Base-by-base conservation (phyloP, 2,888 invertebrate species). In the Invenusta paracnida region DNA sequence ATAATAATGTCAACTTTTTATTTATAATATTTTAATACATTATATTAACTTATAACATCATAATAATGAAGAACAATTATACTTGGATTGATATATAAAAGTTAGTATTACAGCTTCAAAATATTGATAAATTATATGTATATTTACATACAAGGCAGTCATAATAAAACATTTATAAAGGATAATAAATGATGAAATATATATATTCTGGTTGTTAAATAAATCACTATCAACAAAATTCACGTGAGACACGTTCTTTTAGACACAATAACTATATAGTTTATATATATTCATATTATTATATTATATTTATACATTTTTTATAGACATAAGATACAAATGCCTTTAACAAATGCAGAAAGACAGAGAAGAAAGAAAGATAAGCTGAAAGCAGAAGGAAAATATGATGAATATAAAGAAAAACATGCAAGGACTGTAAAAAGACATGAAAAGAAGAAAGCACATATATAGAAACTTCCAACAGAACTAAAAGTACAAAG, bases 1-100 rank as follows among this genome's bases (percentile, higher is more conserved):
- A 73, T 73, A 73, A 13, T 73, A 73, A 73, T 73, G 73, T 73
- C 73, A 73, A 73, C 5, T 73, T 73, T 5, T 23, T 73, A 73
- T 73, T 23, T 73, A 73, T 13, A 23, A 73, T 23, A 73, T 73
- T 73, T 73, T 73, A 73, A 73, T 73, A 73, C 73, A 73, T 73
- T 73, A 73, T 73, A 73, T 73, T 73, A 73, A 73, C 73, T 73
- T 73, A 73, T 73, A 5, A 73, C 27, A 13, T 23, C 73, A 73
- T 23, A 73, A 73, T 73, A 73, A 73, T 73, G 27, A 73, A 73
- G 27, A n/a, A 73, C 73, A 73, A 73, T 2, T 73, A 73, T 73
- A 73, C 73, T 73, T 73, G 73, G 27, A 73, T 73, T 73, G 73
- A 73, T 13, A 25, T 73, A 73, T 73, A 73, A 23, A 73, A 48